A percentile compares a stretch with the other conserved stretches of the same genome.
Conservation (phyloP, 92 coral and sea anemone species). For the Scolanthus callimorphus region DNA sequence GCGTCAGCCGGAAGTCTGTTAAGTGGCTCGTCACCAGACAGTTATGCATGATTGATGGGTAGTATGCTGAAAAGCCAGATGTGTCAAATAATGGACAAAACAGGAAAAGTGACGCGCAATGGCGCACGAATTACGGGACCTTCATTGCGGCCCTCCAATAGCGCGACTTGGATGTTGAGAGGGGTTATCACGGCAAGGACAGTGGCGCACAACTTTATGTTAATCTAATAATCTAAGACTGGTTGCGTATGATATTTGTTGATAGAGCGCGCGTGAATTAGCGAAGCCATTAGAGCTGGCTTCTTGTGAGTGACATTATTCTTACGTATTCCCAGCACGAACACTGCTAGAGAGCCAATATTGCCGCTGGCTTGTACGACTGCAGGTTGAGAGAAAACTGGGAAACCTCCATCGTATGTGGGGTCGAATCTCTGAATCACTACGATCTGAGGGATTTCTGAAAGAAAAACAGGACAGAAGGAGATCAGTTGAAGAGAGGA, state of each 20-base stretch:
- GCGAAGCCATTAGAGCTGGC: too few relatives aligned
- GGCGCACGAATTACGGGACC: too few relatives aligned
- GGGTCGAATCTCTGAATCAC: constrained; percentile 64
- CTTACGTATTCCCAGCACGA: constrained; percentile 72
- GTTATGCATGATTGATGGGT: constrained; percentile 48
- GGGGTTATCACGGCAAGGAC: too few relatives aligned
- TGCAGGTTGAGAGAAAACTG: constrained; percentile 70
- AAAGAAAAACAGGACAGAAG: background rate
- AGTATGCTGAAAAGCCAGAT: constrained; percentile 38
- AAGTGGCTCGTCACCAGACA: constrained; percentile 30
- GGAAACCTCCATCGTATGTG: constrained; percentile 67
- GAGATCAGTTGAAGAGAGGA: background rate
- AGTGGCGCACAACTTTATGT: too few relatives aligned
- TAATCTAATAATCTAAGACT: too few relatives aligned
- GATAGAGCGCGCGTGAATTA: too few relatives aligned
- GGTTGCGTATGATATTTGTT: too few relatives aligned
- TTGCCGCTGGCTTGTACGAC: constrained; percentile 66
- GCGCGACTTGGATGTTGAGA: too few relatives aligned
- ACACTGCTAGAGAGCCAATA: constrained; percentile 60
- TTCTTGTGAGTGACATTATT: too few relatives aligned
- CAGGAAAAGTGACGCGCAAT: too few relatives aligned
- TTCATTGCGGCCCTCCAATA: too few relatives aligned
- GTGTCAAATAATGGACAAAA: too few relatives aligned
- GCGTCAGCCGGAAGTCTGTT: constrained; percentile 27
- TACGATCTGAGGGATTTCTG: constrained; percentile 59